Conservation (phyloP, 2,888 invertebrate species). For the Habroteleia sp. region DNA sequence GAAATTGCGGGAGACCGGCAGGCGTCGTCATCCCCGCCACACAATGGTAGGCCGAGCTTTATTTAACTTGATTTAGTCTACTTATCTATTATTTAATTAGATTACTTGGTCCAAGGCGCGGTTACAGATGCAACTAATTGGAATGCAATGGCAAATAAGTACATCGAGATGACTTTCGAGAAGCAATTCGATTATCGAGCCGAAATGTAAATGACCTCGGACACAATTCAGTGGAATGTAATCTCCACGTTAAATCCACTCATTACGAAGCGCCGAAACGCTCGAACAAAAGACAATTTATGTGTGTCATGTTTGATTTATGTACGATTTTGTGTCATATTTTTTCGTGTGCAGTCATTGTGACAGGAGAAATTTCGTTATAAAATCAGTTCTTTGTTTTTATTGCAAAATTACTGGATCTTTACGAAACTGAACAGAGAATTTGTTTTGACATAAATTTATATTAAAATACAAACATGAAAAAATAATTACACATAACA, state of each 20-base stretch:
- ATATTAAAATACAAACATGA: too few species aligned
- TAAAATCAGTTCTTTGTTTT: too few species aligned
- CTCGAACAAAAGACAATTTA: too few species aligned
- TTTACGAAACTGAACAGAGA: too few species aligned
- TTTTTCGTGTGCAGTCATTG: too few species aligned
- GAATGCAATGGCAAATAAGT: conserved; percentile 29
- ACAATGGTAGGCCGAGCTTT: background rate
- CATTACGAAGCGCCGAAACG: too few species aligned
- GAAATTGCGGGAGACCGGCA: conserved; percentile 21
- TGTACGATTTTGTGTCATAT: too few species aligned
- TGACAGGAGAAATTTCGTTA: too few species aligned
- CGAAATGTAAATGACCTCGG: conserved; percentile 56
- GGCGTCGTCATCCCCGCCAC: conserved; percentile 22
- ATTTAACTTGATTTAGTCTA: conserved; percentile 14
- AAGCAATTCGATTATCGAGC: conserved; percentile 28
- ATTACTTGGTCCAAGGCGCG: conserved; percentile 11
- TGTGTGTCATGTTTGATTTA: conserved; percentile 29
- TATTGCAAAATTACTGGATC: too few species aligned
- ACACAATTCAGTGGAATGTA: conserved; percentile 43
- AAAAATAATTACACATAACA: too few species aligned
- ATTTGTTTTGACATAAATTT: too few species aligned
- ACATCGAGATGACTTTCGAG: conserved; percentile 52
- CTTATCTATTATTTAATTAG: conserved; percentile 39
- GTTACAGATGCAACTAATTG: conserved; percentile 27
- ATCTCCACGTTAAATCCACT: conserved; percentile 17